A percentile compares a stretch with the other conserved stretches of the same genome.
These are phyloP conservation scores for Pyrrhia umbra DNA, from an alignment of 2,888 invertebrate genomes.

Conservation along the genomic window DNA sequence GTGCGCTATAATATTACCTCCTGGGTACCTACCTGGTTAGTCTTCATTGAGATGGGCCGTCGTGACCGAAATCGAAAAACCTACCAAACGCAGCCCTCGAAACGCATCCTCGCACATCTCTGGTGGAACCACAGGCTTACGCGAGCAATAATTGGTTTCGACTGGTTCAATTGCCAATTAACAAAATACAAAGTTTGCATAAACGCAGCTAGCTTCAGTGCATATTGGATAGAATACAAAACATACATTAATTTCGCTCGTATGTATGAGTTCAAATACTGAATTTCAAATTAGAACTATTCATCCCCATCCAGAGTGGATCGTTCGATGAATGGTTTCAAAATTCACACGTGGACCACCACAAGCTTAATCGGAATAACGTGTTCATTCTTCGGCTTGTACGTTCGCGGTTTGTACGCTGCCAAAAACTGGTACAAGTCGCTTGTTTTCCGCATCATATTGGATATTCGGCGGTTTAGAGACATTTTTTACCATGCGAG, in stretches of 20 bases:
- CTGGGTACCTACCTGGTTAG: no score
- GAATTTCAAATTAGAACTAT: slow-evolving; percentile 11
- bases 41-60: no score
- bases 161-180: background rate
- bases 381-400: slow-evolving; percentile 41
- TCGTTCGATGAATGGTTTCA: slow-evolving; percentile 5
- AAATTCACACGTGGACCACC: slow-evolving; percentile 20
- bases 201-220: background rate
- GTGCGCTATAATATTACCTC: no score
- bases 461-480: background rate
- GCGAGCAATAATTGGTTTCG: no score
- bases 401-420: slow-evolving; percentile 34
- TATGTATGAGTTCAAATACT: background rate
- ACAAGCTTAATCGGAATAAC: slow-evolving; percentile 29
- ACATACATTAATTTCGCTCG: background rate
- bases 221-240: background rate
- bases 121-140: no score
- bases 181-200: background rate
- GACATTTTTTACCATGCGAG: background rate
- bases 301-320: background rate
- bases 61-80: no score
- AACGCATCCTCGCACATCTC: no score
- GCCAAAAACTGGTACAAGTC: slow-evolving; percentile 13
- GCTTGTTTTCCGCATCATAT: background rate
- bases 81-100: no score